phyloP scores from a whole-genome alignment of 2,113 vertebrate species.

The Ammodytes dubius region DNA sequence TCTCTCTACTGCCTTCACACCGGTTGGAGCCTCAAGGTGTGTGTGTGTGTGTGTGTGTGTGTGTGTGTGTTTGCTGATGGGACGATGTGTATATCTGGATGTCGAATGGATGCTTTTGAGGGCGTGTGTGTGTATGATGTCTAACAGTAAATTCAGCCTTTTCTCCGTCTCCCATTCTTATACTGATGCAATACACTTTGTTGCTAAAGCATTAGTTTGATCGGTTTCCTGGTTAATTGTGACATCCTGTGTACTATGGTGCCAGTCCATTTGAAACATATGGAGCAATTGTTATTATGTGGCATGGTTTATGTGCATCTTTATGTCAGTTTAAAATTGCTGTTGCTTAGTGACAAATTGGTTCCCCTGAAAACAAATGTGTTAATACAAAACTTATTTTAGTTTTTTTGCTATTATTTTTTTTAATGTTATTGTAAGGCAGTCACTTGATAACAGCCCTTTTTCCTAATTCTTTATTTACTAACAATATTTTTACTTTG shows the following conservation, averaged over 20 bases:
- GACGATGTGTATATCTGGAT: slow-evolving; percentile 33
- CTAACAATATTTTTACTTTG: background rate
- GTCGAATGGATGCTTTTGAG: slow-evolving; percentile 19
- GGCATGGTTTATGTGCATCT: background rate
- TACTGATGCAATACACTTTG: background rate
- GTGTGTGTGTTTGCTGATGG: slow-evolving; percentile 30
- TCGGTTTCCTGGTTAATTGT: background rate
- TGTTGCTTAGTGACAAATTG: background rate
- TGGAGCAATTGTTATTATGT: background rate
- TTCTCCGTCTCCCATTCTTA: background rate
- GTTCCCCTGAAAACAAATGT: background rate
- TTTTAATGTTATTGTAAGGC: background rate
- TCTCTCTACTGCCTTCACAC: slow-evolving; percentile 80
- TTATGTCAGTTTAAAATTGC: background rate
- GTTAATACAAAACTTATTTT: background rate
- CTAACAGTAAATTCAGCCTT: slow-evolving; percentile 22
- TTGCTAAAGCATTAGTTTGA: background rate
- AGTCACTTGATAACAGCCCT: background rate
- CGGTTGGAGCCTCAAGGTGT: slow-evolving; percentile 78
- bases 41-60: slow-evolving; percentile 40
- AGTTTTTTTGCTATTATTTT: background rate
- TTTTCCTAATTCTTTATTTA: background rate
- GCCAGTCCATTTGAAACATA: background rate
- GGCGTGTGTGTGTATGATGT: slow-evolving; percentile 30
- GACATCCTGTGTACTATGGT: background rate